Evolutionary conservation across 2,113 vertebrate species (phyloP).

Genomic region (Nanorana parkeri): DNA sequence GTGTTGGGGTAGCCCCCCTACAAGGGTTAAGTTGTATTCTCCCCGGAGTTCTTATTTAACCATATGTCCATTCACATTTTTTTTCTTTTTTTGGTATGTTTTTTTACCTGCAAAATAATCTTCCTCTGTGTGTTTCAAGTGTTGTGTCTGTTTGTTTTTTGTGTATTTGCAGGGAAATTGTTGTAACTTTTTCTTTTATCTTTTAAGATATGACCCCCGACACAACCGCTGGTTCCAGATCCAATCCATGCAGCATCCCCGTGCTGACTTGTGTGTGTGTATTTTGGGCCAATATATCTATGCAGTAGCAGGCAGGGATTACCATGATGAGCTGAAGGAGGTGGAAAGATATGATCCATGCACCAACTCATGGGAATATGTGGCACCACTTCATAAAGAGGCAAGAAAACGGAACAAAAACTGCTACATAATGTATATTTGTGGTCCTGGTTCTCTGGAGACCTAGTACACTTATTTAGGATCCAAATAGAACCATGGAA

Average conservation of each 20-base stretch:
- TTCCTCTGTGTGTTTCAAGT: background rate
- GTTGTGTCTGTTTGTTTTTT: background rate
- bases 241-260: conserved; percentile 88
- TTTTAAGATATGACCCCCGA: conserved; percentile 89
- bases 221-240: conserved; percentile 94
- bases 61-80: no score
- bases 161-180: background rate
- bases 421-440: no score
- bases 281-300: conserved; percentile 86
- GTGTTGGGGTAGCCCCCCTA: no score
- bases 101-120: no score
- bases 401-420: conserved; percentile 66
- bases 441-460: no score
- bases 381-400: conserved; percentile 86
- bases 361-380: conserved; percentile 90
- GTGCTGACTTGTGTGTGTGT: conserved; percentile 92
- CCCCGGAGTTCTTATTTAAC: no score
- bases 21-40: no score
- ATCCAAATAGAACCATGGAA: no score
- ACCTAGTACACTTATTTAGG: no score
- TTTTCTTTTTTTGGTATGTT: no score
- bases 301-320: conserved; percentile 91
- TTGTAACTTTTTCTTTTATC: background rate
- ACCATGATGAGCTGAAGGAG: conserved; percentile 84
- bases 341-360: conserved; percentile 93